Percentiles rank a stretch among this genome's conserved stretches.
Evolutionary conservation across 2,797 vertebrate genomes (phyloP).

Genomic region (Acrossocheilus wenchowensis): DNA sequence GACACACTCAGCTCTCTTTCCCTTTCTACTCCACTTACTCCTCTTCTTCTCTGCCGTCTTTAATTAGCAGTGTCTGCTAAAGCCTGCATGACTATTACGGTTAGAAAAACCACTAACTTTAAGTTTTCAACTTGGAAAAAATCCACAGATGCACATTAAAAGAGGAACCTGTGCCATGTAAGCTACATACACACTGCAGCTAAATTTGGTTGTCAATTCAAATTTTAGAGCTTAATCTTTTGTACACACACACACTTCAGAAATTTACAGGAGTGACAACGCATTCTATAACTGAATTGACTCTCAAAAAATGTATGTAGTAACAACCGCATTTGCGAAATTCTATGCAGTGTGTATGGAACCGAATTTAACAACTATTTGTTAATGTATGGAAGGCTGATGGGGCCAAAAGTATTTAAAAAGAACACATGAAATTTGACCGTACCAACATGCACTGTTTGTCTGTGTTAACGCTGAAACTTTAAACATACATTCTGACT

Average conservation of each 20-base stretch:
- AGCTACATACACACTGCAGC: not conserved
- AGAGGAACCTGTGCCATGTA: not conserved
- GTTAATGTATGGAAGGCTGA: not conserved
- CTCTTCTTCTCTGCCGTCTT: not conserved
- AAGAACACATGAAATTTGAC: not conserved
- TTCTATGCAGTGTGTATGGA: not conserved
- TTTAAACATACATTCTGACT: not conserved
- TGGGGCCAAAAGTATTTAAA: not conserved
- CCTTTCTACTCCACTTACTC: conserved; percentile 7
- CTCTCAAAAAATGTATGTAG: not conserved
- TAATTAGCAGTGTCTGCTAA: conserved; percentile 21
- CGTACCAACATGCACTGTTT: not conserved
- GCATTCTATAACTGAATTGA: not conserved
- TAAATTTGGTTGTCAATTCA: not conserved
- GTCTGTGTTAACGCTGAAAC: not conserved
- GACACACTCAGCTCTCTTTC: conserved; percentile 34
- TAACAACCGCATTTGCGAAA: not conserved
- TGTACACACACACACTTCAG: not conserved
- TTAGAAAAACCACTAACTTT: not conserved
- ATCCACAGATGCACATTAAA: not conserved
- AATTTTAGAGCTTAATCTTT: not conserved
- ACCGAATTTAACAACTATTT: not conserved
- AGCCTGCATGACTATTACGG: not conserved
- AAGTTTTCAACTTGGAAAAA: not conserved
- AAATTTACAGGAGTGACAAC: not conserved